These are phyloP conservation scores for Squalus acanthias DNA, from an alignment of 2,797 vertebrate genomes.

Conservation along the genomic window DNA sequence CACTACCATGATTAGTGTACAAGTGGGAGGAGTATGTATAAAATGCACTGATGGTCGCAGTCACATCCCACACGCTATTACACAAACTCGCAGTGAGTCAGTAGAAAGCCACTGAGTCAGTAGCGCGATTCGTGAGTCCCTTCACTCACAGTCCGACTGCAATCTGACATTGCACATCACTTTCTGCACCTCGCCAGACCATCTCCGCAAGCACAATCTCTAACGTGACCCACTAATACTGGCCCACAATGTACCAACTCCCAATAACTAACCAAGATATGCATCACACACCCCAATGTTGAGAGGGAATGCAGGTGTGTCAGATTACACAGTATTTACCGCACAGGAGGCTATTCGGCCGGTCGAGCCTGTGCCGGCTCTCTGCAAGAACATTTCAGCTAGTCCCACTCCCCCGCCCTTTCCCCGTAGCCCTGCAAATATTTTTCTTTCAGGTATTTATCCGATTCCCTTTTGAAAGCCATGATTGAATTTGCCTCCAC, in stretches of 20 bases:
- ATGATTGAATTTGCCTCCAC: too few species aligned
- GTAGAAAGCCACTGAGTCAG: not conserved
- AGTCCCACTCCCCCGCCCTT: too few species aligned
- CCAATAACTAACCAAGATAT: not conserved
- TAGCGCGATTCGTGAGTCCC: not conserved
- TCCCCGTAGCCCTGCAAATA: too few species aligned
- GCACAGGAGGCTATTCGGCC: too few species aligned
- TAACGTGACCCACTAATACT: not conserved
- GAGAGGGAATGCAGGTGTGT: too few species aligned
- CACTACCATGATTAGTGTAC: not conserved
- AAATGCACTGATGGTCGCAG: not conserved
- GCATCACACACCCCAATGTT: too few species aligned
- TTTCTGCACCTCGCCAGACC: not conserved
- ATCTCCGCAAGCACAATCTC: too few species aligned
- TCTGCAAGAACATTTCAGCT: too few species aligned
- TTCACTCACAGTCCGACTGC: not conserved
- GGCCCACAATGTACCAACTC: not conserved
- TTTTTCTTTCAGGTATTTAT: too few species aligned
- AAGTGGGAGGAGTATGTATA: not conserved
- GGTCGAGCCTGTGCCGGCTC: too few species aligned
- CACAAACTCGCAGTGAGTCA: conserved; percentile 20
- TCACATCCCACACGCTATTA: conserved; percentile 29
- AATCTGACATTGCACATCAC: not conserved
- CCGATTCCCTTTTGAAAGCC: too few species aligned
- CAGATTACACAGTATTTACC: too few species aligned